A percentile compares a stretch with the other conserved stretches of the same genome.
These are phyloP conservation scores for Artemia sinica DNA, from an alignment of 2,888 invertebrate genomes.

Conservation along the genomic window DNA sequence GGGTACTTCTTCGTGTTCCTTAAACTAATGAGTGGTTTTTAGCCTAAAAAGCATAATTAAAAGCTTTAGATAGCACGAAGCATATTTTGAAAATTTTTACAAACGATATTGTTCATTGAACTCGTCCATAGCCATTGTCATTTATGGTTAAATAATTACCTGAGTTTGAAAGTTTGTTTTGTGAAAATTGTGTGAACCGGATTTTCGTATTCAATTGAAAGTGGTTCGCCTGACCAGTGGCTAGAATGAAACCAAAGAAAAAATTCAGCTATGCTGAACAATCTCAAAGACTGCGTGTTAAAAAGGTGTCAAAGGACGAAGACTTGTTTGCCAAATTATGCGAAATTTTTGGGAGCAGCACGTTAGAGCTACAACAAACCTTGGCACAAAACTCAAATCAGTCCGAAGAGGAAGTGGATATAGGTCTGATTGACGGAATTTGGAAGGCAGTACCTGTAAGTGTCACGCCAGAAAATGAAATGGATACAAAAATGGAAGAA, in stretches of 20 bases:
- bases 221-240: background rate
- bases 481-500: background rate
- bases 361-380: constrained; percentile 13
- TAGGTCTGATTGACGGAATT: constrained; percentile 12
- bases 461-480: constrained; percentile 19
- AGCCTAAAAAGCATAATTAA: no score
- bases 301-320: constrained; percentile 16
- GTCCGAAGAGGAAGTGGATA: constrained; percentile 3
- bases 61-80: no score
- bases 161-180: no score
- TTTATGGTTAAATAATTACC: no score
- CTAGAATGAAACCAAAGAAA: constrained; percentile 10
- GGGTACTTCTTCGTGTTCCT: no score
- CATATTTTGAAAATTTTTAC: no score
- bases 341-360: constrained; percentile 19
- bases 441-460: constrained; percentile 22
- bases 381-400: constrained; percentile 1
- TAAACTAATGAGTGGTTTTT: no score
- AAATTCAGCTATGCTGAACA: constrained; percentile 12
- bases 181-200: no score
- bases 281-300: constrained; percentile 10
- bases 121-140: no score
- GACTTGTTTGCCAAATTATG: constrained; percentile 18
- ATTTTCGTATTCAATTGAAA: no score
- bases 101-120: no score